A percentile compares a stretch with the other conserved stretches of the same genome.
These are phyloP conservation scores for Dendrocincla fuliginosa DNA, from an alignment of 2,797 vertebrate genomes.

Conservation along the genomic window DNA sequence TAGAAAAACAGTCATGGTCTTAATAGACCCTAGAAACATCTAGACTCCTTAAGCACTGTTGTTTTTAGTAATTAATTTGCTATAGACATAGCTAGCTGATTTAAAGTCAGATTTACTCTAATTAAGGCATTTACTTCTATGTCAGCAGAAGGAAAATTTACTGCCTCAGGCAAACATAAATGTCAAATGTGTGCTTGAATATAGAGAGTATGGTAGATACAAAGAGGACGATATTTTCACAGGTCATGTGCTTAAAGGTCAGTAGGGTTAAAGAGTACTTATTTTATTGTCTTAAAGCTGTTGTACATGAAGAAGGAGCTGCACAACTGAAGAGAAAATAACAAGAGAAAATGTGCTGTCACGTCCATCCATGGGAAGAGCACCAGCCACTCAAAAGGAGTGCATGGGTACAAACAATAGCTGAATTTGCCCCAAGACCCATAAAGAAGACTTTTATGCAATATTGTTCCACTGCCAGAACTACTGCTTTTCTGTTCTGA, in stretches of 20 bases:
- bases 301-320: constrained; percentile 7
- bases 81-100: constrained; percentile 26
- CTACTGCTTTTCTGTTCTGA: background rate
- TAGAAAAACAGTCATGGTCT: background rate
- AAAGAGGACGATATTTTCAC: constrained; percentile 63
- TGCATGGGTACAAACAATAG: background rate
- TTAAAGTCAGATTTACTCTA: constrained; percentile 62
- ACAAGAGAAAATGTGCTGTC: background rate
- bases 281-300: constrained; percentile 33
- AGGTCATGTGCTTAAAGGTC: constrained; percentile 48
- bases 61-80: constrained; percentile 35
- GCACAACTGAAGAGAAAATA: constrained; percentile 10
- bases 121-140: constrained; percentile 32
- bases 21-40: constrained; percentile 11
- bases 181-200: constrained; percentile 50
- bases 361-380: background rate
- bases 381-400: background rate
- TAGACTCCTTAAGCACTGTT: background rate
- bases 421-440: background rate
- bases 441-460: background rate
- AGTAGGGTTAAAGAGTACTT: background rate
- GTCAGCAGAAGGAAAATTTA: constrained; percentile 53
- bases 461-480: background rate
- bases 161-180: constrained; percentile 52
- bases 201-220: constrained; percentile 34